Percentiles rank a stretch among this genome's conserved stretches.
Conservation (phyloP, 2,113 vertebrate species). For the Ochotona princeps region DNA sequence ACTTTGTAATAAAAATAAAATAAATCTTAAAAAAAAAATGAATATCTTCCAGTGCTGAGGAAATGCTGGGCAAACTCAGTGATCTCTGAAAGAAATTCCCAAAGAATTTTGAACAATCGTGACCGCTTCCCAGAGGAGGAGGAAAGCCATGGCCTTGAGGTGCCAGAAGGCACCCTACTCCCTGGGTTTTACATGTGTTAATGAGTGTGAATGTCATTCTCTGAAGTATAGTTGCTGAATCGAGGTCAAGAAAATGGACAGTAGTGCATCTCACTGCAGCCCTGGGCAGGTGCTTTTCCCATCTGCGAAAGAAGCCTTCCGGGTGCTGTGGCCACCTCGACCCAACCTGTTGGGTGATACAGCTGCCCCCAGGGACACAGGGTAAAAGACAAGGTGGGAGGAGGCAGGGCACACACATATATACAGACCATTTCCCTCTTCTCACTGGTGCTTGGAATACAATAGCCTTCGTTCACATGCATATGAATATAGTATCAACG, state of each 20-base stretch:
- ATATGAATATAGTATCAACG: neutral
- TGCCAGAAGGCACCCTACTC: neutral
- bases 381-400: no score
- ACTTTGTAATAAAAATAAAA: no score
- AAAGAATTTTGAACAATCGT: neutral
- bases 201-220: neutral
- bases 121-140: neutral
- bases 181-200: neutral
- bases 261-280: no score
- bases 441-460: neutral
- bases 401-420: neutral
- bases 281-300: no score
- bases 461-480: neutral
- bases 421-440: no score
- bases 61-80: neutral
- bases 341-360: no score
- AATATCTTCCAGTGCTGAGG: neutral
- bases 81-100: neutral
- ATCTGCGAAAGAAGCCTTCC: neutral
- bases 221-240: neutral
- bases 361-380: no score
- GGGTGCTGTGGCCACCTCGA: no score
- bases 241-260: neutral
- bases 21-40: no score
- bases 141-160: neutral